Conservation (phyloP, 2,113 vertebrate genomes). For the Nothocercus nigrocapillus region DNA sequence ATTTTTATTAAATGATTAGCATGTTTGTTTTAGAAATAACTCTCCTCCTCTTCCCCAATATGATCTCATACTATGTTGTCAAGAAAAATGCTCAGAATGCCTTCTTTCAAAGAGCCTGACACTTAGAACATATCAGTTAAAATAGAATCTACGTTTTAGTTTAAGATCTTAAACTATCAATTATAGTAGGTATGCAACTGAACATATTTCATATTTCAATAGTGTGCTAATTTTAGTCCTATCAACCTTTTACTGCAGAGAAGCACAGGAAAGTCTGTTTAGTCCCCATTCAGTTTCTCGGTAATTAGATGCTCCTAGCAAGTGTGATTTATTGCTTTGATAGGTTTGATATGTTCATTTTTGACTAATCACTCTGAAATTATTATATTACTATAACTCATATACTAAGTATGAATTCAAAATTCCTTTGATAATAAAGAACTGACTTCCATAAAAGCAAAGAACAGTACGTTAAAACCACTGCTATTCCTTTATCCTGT, state of each 20-base stretch:
- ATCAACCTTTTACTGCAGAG: background rate
- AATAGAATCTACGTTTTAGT: background rate
- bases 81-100: background rate
- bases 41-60: background rate
- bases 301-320: background rate
- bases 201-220: background rate
- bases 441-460: background rate
- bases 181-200: background rate
- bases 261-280: background rate
- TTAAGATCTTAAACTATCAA: background rate
- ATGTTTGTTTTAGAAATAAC: background rate
- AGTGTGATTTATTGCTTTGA: background rate
- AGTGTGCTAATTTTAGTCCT: background rate
- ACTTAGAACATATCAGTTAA: background rate
- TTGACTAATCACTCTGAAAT: background rate
- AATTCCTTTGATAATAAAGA: background rate
- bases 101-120: background rate
- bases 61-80: background rate
- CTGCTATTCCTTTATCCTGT: background rate
- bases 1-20: background rate
- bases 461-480: background rate
- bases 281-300: background rate
- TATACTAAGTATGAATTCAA: background rate
- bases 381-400: background rate
- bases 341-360: background rate